Evolutionary conservation across 2,797 vertebrate genomes (phyloP), one percentile per base, ranked within the genome.

Genomic region (Poeciliopsis turneri): DNA sequence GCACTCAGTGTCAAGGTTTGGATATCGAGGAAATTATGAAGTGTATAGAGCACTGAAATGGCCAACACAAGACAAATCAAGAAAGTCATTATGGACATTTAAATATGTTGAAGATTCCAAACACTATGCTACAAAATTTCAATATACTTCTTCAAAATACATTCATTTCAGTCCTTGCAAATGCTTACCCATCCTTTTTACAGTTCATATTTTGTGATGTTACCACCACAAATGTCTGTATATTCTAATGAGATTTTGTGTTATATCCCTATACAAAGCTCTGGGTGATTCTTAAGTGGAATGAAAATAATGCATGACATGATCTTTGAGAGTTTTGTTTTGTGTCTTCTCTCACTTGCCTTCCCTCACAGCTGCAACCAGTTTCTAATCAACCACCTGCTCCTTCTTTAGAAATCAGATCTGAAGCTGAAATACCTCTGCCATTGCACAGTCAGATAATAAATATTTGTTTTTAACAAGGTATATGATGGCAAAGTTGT

Each of bases 351-450:
- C 1, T 53, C 23, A 3, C 51, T 53, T 57, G n/a, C n/a, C n/a
- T 28, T 59, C 4, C n/a, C n/a, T 57, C 55, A 57, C 55, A 55
- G 51, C 51, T 59, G 55, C n/a, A 59, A n/a, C 55, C 0, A 0
- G 12, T 59, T 59, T 59, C 55, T 59, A 28, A 59, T 59, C 55
- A 59, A 59, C 25, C 55, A 59, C 55, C 55, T 59, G 55, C 55
- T 59, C 11, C 55, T 28, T 59, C 25, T 30, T 61, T 16, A 61
- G 57, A 7, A 61, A 16, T 16, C 28, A 61, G 15, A 28, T 61
- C n/a, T 61, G 12, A 13, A 59, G n/a, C 12, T 61, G 11, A 61
- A 61, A 7, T 2, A 30, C 2, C 5, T 30, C 15, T 51, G 49
- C 2, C 49, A 51, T 51, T 23, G 20, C 49, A 15, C 13, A 51